Percentiles rank a stretch among this genome's conserved stretches.
phyloP scores from a whole-genome alignment of 2,113 vertebrate genomes.

The Otocyon megalotis region DNA sequence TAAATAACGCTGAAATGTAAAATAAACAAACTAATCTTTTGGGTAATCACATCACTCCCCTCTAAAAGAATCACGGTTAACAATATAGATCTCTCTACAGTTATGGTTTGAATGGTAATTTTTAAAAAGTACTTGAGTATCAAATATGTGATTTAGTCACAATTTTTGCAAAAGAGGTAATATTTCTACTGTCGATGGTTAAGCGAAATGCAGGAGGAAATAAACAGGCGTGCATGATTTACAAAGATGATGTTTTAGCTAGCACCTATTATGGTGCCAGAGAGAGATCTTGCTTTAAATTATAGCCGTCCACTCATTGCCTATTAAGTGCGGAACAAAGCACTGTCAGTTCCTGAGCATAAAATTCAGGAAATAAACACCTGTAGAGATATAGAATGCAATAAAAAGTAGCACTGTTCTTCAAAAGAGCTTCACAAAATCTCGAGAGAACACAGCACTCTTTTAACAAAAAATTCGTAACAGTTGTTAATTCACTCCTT shows the following conservation, averaged over 20 bases:
- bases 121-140: neutral
- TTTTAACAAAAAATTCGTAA: neutral
- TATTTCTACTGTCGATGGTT: neutral
- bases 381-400: neutral
- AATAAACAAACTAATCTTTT: neutral
- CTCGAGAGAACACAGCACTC: neutral
- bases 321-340: neutral
- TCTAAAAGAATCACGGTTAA: neutral
- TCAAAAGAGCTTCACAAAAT: neutral
- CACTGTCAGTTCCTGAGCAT: neutral
- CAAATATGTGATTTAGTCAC: conserved; percentile 19
- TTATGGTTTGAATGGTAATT: neutral
- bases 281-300: neutral
- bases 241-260: neutral
- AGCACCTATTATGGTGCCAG: neutral
- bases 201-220: conserved; percentile 2
- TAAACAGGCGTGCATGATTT: neutral
- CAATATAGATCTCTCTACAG: neutral
- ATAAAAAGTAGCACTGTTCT: neutral
- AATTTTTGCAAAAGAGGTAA: neutral
- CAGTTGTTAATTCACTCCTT: neutral
- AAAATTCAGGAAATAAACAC: neutral
- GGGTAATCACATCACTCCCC: neutral
- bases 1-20: neutral
- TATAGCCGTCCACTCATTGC: neutral